Evolutionary conservation across 1,140 invertebrate species (phyloP).

Genomic region (Agrilus planipennis): DNA sequence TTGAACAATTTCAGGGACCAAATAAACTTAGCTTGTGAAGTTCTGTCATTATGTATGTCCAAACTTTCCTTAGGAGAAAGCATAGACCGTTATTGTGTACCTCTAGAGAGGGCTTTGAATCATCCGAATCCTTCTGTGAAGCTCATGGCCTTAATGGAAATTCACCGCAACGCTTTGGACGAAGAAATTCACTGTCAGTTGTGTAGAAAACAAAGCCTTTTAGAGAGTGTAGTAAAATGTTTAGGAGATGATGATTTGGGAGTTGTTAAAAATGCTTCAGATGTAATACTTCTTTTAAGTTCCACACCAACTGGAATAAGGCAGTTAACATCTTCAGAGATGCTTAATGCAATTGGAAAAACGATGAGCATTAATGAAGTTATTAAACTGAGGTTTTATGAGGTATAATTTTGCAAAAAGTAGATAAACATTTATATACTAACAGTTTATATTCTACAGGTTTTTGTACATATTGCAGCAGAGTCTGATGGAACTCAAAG

Average conservation of each 20-base stretch:
- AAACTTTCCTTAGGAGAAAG: constrained; percentile 40
- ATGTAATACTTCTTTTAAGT: constrained; percentile 43
- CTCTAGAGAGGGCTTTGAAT: constrained; percentile 40
- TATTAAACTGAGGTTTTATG: constrained; percentile 46
- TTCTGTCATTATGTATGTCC: constrained; percentile 43
- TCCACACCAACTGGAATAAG: constrained; percentile 32
- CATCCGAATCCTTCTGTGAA: constrained; percentile 41
- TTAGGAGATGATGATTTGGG: constrained; percentile 44
- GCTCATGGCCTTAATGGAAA: constrained; percentile 40
- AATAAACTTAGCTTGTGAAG: constrained; percentile 43
- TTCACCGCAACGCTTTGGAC: constrained; percentile 21
- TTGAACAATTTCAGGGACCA: constrained; percentile 34
- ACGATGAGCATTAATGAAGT: constrained; percentile 39
- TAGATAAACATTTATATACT: constrained; percentile 5
- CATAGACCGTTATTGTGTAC: constrained; percentile 34
- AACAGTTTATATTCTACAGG: constrained; percentile 40
- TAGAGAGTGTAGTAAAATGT: constrained; percentile 41
- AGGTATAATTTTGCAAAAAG: constrained; percentile 35
- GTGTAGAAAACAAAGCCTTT: constrained; percentile 39
- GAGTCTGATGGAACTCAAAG: constrained; percentile 44
- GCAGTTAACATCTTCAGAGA: constrained; percentile 37
- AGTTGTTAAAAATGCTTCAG: constrained; percentile 45
- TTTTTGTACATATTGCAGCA: constrained; percentile 52
- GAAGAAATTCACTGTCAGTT: constrained; percentile 29
- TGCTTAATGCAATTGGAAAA: constrained; percentile 34